These are phyloP conservation scores for Ommatoiulus sabulosus DNA, from an alignment of 2,888 invertebrate genomes.

Conservation along the genomic window DNA sequence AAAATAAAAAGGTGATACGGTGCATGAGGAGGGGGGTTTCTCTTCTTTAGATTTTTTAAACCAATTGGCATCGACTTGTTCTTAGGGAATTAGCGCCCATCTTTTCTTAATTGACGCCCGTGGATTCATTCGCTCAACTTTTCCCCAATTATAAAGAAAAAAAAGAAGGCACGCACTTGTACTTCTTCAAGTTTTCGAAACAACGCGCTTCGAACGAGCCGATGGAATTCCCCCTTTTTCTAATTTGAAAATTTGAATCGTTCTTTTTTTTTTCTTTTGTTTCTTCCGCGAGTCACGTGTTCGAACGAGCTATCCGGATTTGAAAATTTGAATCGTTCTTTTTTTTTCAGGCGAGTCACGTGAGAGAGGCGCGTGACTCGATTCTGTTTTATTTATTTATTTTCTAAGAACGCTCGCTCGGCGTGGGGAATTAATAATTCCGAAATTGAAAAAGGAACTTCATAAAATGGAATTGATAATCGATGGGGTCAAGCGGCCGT, in stretches of 20 bases:
- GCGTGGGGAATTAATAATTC: too few species aligned
- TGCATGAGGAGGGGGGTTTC: slow-evolving; percentile 18
- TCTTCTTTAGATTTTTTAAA: not conserved
- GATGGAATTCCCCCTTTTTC: not conserved
- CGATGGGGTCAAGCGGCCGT: too few species aligned
- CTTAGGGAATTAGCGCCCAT: slow-evolving; percentile 22
- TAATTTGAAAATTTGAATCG: not conserved
- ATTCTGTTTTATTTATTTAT: not conserved
- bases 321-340: not conserved
- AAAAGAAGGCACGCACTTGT: not conserved
- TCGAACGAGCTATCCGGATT: not conserved
- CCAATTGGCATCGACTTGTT: slow-evolving; percentile 41
- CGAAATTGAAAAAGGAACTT: too few species aligned
- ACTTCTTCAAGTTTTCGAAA: not conserved
- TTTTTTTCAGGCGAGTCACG: not conserved
- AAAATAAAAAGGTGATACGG: not conserved
- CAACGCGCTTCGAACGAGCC: not conserved
- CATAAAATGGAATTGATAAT: too few species aligned
- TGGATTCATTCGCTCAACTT: not conserved
- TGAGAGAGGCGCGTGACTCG: not conserved
- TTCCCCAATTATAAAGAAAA: not conserved
- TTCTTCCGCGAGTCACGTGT: not conserved
- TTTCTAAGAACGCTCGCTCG: too few species aligned
- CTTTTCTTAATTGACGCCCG: slow-evolving; percentile 26
- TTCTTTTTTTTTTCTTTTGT: too few species aligned